A percentile compares a stretch with the other conserved stretches of the same genome.
These are phyloP conservation scores for Atethmia centrago DNA, from an alignment of 2,888 invertebrate genomes.

Conservation along the genomic window DNA sequence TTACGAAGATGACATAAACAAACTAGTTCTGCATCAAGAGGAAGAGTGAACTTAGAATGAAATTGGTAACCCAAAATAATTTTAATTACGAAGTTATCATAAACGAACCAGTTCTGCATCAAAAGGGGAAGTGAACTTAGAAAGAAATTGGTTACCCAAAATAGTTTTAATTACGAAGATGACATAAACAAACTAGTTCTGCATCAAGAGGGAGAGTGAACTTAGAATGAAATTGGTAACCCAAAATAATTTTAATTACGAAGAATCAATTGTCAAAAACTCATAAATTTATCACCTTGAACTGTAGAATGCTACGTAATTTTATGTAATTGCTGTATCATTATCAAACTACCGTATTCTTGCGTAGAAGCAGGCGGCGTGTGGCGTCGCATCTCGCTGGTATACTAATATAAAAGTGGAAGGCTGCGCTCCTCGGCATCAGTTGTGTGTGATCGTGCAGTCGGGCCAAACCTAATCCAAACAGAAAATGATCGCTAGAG, in stretches of 20 bases:
- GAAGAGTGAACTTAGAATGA: background rate
- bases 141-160: background rate
- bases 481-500: slow-evolving; percentile 89
- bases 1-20: slow-evolving; percentile 5
- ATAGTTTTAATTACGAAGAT: too few species aligned
- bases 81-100: slow-evolving; percentile 67
- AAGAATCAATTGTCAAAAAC: slow-evolving; percentile 67
- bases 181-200: background rate
- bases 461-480: slow-evolving; percentile 88
- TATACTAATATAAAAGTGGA: slow-evolving; percentile 88
- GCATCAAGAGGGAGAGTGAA: background rate
- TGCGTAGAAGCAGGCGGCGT: slow-evolving; percentile 81
- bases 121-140: background rate
- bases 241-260: slow-evolving; percentile 63
- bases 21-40: background rate
- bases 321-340: slow-evolving; percentile 88
- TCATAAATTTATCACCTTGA: slow-evolving; percentile 85
- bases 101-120: background rate
- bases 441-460: slow-evolving; percentile 89
- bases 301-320: slow-evolving; percentile 81
- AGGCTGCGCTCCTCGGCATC: slow-evolving; percentile 81
- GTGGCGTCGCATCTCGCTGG: slow-evolving; percentile 84
- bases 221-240: background rate
- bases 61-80: background rate
- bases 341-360: slow-evolving; percentile 89